Evolutionary conservation across 2,888 invertebrate genomes (phyloP).

Genomic region (Chymomyza procnemis): DNA sequence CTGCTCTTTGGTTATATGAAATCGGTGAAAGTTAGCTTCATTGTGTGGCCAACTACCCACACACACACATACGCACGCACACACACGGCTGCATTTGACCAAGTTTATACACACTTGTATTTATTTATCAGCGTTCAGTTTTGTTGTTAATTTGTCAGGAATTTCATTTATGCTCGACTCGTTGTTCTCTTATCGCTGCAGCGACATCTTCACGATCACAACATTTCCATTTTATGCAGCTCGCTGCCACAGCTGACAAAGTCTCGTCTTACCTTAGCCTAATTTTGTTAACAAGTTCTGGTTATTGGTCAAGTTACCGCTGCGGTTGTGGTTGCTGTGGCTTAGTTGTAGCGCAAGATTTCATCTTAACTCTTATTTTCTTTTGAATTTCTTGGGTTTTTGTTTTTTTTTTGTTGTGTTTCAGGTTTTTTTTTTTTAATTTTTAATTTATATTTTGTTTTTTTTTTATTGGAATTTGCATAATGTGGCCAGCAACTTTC

Average conservation of each 20-base stretch:
- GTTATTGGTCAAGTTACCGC: background rate
- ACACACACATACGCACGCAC: slow-evolving; percentile 35
- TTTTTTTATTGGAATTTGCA: slow-evolving; percentile 55
- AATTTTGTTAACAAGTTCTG: background rate
- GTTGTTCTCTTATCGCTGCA: slow-evolving; percentile 37
- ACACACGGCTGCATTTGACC: slow-evolving; percentile 15
- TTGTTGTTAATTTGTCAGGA: slow-evolving; percentile 57
- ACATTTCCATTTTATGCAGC: slow-evolving; percentile 5
- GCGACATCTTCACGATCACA: background rate
- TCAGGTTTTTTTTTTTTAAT: slow-evolving; percentile 34
- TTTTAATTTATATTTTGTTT: slow-evolving; percentile 51
- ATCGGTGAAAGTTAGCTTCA: slow-evolving; percentile 71
- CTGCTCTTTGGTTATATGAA: slow-evolving; percentile 56
- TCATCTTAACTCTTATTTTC: slow-evolving; percentile 53
- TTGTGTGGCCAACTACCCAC: slow-evolving; percentile 57
- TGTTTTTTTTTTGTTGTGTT: slow-evolving; percentile 1
- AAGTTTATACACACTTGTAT: slow-evolving; percentile 35
- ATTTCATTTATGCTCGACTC: slow-evolving; percentile 34
- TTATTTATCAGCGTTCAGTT: background rate
- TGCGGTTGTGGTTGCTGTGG: background rate
- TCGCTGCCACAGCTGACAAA: slow-evolving; percentile 8
- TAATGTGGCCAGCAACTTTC: slow-evolving; percentile 57
- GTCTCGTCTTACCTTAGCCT: background rate
- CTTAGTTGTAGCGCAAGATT: slow-evolving; percentile 24
- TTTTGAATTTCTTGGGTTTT: slow-evolving; percentile 37